Evolutionary conservation across 2,888 invertebrate genomes (phyloP), one percentile per base, ranked within the genome.

Genomic region (Mesochorus sp.): DNA sequence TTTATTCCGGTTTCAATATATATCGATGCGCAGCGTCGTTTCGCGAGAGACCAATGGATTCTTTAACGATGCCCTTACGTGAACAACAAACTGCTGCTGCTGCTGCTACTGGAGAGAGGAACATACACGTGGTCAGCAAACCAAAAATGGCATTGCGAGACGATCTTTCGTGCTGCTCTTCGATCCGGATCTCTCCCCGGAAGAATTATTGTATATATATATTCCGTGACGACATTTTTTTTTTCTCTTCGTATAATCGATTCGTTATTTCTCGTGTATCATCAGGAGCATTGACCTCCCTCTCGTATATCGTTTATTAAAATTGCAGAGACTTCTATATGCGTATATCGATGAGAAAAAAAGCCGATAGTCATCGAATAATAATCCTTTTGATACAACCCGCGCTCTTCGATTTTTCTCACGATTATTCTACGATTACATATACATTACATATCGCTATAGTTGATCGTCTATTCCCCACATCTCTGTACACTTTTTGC

Each of bases 61-160:
- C 74, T 80, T 80, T 80, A 80, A 80, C 80, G 80, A 80, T 80
- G 80, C 75, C 77, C 80, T 74, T 77, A 80, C 77, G 62, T 34
- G 80, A 74, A 62, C 37, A 62, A 70, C 53, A 49, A 59, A 34
- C 28, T 47, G n/a, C n/a, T n/a, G n/a, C n/a, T n/a, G n/a, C n/a
- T n/a, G n/a, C 5, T 31, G 26, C 34, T 67, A 37, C 62, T 47
- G 31, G 61, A 47, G 34, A 64, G 42, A 59, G 21, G 8, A 14
- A 44, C 47, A 47, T 37, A 62, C 31, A 59, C 47, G 55, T 37
- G 42, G 55, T 67, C 57, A 31, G 39, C 34, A 61, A 21, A 66
- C 79, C 64, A 68, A 73, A 76, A 73, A 51, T 73, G 51, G 76
- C 37, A 31, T 39, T 21, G 39, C n/a, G 5, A 55, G 53, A 31